Base-by-base conservation (phyloP, 2,797 vertebrate species). In the Danio aesculapii region DNA sequence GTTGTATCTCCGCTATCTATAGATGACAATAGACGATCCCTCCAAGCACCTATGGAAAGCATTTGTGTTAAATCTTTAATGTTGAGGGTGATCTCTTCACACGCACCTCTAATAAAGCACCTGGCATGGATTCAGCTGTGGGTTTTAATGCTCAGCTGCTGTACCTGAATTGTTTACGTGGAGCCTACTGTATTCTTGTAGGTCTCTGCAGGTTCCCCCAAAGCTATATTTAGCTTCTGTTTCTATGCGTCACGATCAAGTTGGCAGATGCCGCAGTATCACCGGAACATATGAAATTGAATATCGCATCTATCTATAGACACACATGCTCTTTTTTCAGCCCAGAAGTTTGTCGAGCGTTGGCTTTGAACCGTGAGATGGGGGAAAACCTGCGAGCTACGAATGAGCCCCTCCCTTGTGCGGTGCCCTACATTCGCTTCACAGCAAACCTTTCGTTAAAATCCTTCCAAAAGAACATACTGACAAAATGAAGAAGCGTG, bases 191-290 rank as follows among this genome's bases (percentile, higher is more conserved):
- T 92, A 90, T 90, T 92, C 87, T 82, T 86, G 88, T 87, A 88
- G 88, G 83, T 86, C 86, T 86, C 87, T 88, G 88, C 89, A 91
- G 90, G 89, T 90, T 88, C 86, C 85, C 53, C 21, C 0, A 30
- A 13, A 10, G 64, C 90, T 94, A 94, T 92, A 93, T 94, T 93
- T 94, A 94, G 91, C 89, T 66, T 84, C 90, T 93, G 84, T 90
- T 92, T 92, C 91, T 89, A 91, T 91, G 92, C 87, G 68, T 94
- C 92, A 91, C 82, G 77, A 88, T 87, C 84, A 89, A 86, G 89
- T 90, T 91, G 92, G 91, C 91, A 92, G 89, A 93, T 87, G 84
- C 84, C 79, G 87, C 82, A 81, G 88, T 70, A 87, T 82, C 76
- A 21, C n/a, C 61, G 62, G 76, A 75, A 88, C 86, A 90, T 59